Percentiles rank a stretch among this genome's conserved stretches.
Evolutionary conservation across 2,113 vertebrate species (phyloP).

Genomic region (Sylvietta virens): DNA sequence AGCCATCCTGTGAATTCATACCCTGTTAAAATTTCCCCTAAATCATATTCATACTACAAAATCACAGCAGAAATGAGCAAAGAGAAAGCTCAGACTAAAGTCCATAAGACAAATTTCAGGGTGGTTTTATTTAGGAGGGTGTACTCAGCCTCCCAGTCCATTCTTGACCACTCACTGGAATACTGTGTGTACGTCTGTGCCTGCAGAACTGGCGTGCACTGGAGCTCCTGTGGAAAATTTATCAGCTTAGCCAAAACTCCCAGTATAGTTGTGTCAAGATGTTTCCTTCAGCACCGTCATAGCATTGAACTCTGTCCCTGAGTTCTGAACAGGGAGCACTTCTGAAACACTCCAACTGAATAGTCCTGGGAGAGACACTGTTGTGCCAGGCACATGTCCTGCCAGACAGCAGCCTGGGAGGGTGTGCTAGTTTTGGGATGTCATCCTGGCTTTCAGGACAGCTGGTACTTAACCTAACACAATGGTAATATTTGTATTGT

Average conservation of each 20-base stretch:
- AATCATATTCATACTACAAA: not conserved
- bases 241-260: not conserved
- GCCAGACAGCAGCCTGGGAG: not conserved
- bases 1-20: accelerated
- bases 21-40: not conserved
- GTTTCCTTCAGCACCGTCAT: not conserved
- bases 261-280: not conserved
- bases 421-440: not conserved
- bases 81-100: not conserved
- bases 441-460: not conserved
- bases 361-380: not conserved
- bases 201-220: not conserved
- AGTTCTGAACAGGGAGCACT: not conserved
- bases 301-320: not conserved
- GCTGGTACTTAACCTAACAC: not conserved
- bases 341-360: not conserved
- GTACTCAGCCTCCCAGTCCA: not conserved
- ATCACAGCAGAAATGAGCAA: not conserved
- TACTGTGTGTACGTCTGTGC: too few relatives aligned
- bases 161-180: not conserved
- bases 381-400: accelerated
- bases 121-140: not conserved
- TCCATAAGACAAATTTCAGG: not conserved
- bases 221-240: not conserved
- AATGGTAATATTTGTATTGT: not conserved